Base-by-base conservation (phyloP, 2,797 vertebrate species). In the Pipistrellus nathusii region DNA sequence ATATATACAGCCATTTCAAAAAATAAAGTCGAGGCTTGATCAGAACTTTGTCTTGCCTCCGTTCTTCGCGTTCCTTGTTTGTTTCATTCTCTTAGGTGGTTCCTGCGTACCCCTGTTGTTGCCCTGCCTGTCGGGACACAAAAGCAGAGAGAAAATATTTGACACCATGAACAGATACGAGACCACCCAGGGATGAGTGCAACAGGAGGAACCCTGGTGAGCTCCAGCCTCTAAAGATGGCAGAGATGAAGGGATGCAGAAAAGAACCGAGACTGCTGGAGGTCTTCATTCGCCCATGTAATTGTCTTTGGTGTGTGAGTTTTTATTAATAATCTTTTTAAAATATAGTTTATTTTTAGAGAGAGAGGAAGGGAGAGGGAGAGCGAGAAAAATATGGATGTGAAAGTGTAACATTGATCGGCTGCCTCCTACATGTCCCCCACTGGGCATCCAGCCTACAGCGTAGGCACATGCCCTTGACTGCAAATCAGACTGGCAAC, bases 241-340 rank as follows among this genome's bases (percentile, higher is more conserved):
- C 20, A 88, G 55, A 25, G 1, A 4, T n/a, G 8, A 87, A 51
- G 55, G 8, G 11, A 38, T 35, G 1, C 46, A 27, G 88, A 72
- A 69, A 41, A 64, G 30, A 30, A 13, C 6, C 1, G 0, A 21
- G 13, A 25, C 18, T 4, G 1, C 6, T 0, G 0, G 5, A 5
- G 15, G 12, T 64, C 12, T 78, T 77, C 35, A 10, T 69, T 73
- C 25, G 32, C 5, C 32, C 57, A n/a, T 8, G 41, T 44, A 53
- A n/a, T 27, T 53, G 48, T 71, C 68, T 86, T 84, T 64, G 17
- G 41, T 57, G 21, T 86, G 68, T 88, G 81, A 44, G 48, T 90
- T 78, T 27, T 87, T 48, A 48, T 8, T 38, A 68, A 8, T 66
- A 88, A 48, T 85, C 77, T 75, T 32, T 8, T 64, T 64, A 27